Percentiles rank a stretch among this genome's conserved stretches.
These are phyloP conservation scores for Drosophila yooni DNA, from an alignment of 2,888 invertebrate species.

Conservation along the genomic window DNA sequence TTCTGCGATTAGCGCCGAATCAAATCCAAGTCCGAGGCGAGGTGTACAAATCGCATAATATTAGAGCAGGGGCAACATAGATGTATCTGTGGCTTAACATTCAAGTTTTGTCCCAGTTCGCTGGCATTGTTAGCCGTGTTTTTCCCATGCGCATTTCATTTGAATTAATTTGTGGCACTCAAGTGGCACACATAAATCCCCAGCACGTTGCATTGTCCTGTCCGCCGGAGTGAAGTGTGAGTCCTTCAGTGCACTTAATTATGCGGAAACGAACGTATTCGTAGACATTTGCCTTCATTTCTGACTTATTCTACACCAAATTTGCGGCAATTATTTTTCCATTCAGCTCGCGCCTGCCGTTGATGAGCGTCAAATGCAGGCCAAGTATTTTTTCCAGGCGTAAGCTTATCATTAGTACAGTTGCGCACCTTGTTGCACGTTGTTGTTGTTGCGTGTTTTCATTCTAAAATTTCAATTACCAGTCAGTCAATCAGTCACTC, in stretches of 20 bases:
- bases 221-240: conserved; percentile 30
- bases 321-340: conserved; percentile 63
- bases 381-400: neutral
- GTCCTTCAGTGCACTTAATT: conserved; percentile 72
- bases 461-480: conserved; percentile 74
- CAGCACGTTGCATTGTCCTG: conserved; percentile 37
- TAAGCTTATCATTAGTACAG: conserved; percentile 34
- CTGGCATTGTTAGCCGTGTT: conserved; percentile 18
- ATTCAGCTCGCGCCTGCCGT: conserved; percentile 51
- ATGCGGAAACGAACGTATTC: conserved; percentile 62
- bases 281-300: conserved; percentile 48
- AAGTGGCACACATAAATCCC: conserved; percentile 79
- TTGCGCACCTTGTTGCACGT: conserved; percentile 43
- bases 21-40: conserved; percentile 68
- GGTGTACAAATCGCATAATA: conserved; percentile 79
- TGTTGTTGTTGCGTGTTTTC: conserved; percentile 29
- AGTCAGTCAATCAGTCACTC: conserved; percentile 24
- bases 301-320: conserved; percentile 69
- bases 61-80: conserved; percentile 33
- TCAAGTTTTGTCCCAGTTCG: conserved; percentile 31
- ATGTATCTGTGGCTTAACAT: conserved; percentile 52
- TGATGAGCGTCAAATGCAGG: conserved; percentile 72
- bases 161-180: conserved; percentile 82
- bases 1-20: conserved; percentile 79
- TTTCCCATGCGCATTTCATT: conserved; percentile 65